These are phyloP conservation scores for Todiramphus chloris DNA, from an alignment of 2,113 vertebrate genomes.

Conservation along the genomic window DNA sequence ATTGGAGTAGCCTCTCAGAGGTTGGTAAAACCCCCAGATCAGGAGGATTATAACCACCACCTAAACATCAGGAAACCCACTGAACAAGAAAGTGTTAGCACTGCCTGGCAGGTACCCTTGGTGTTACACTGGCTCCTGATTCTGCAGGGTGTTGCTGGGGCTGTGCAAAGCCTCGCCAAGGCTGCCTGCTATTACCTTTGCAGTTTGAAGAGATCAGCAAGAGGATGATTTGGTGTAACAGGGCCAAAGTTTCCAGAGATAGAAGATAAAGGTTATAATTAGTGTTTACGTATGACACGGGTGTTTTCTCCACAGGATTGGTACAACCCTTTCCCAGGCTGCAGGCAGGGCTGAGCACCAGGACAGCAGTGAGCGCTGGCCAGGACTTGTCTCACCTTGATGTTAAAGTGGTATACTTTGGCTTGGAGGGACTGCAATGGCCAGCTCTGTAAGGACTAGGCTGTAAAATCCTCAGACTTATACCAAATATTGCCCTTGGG, in stretches of 20 bases:
- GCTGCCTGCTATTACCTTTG: neutral
- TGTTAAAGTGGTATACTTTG: neutral
- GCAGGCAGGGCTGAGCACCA: neutral
- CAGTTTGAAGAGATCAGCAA: neutral
- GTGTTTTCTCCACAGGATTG: neutral
- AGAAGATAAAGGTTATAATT: neutral
- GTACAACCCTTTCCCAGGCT: neutral
- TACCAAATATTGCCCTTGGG: neutral
- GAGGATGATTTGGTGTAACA: neutral
- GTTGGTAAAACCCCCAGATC: no score
- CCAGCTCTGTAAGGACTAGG: neutral
- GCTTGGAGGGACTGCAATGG: neutral
- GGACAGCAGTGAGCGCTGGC: neutral
- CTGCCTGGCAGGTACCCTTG: rapidly evolving
- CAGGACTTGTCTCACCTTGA: neutral
- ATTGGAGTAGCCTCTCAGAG: neutral
- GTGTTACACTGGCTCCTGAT: neutral
- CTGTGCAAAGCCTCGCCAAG: neutral
- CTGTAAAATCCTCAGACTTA: neutral
- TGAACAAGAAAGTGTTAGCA: neutral
- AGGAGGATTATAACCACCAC: no score
- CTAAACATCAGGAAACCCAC: neutral
- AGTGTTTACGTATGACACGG: neutral
- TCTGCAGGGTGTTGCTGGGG: neutral
- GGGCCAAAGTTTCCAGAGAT: neutral